Conservation (phyloP, 2,113 vertebrate genomes). For the Ranitomeya variabilis region DNA sequence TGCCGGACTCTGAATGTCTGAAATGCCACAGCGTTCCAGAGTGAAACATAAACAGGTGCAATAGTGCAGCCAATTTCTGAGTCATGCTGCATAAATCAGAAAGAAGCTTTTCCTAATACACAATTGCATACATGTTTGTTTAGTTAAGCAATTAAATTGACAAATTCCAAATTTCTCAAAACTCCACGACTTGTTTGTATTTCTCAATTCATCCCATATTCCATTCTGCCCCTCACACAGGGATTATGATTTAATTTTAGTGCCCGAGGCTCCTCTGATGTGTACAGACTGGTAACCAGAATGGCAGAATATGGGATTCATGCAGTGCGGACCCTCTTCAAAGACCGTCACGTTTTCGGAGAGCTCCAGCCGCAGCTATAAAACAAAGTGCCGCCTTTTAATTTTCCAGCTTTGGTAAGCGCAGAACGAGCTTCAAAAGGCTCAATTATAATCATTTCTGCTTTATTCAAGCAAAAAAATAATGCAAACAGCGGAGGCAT, state of each 20-base stretch:
- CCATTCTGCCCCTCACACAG: not conserved
- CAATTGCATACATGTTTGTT: too few species aligned
- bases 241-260: conserved; percentile 10
- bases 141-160: too few species aligned
- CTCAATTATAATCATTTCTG: conserved; percentile 52
- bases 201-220: not conserved
- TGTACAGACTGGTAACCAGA: conserved; percentile 1
- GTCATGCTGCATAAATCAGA: too few species aligned
- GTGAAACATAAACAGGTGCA: too few species aligned
- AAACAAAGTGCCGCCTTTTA: conserved; percentile 40
- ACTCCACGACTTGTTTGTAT: not conserved
- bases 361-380: conserved; percentile 6
- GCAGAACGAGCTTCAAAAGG: conserved; percentile 46
- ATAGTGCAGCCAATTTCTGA: too few species aligned
- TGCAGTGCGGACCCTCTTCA: conserved; percentile 18
- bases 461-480: conserved; percentile 38
- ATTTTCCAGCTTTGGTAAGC: conserved; percentile 45
- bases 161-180: not conserved
- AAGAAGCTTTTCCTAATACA: too few species aligned
- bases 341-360: conserved; percentile 34
- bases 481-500: conserved; percentile 38
- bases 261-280: not conserved
- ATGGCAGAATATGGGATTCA: not conserved
- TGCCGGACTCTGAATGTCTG: too few species aligned
- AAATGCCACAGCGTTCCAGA: too few species aligned